Evolutionary conservation across 1,140 invertebrate species (phyloP).

Genomic region (Drosophila simulans): DNA sequence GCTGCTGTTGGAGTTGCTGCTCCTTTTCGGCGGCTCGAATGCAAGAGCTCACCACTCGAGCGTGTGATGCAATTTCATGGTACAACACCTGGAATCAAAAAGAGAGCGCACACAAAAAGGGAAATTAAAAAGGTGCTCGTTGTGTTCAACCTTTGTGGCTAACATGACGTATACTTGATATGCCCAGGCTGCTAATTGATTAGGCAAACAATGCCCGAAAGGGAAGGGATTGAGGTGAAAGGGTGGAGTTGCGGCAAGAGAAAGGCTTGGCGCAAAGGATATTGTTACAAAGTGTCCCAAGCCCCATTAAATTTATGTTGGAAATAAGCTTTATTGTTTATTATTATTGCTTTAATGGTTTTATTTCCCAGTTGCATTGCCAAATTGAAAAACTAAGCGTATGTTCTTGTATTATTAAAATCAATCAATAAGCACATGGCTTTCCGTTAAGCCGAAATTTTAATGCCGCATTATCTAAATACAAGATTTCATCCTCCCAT

Average conservation of each 20-base stretch:
- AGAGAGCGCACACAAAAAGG: conserved; percentile 35
- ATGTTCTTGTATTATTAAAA: no score
- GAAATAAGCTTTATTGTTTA: not conserved
- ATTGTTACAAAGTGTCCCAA: not conserved
- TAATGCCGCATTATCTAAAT: not conserved
- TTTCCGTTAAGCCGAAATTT: not conserved
- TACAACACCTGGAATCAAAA: conserved; percentile 88
- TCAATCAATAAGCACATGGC: not conserved
- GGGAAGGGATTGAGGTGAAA: conserved; percentile 4
- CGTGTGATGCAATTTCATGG: conserved; percentile 90
- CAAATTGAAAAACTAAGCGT: no score
- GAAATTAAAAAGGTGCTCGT: conserved; percentile 42
- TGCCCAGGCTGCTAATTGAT: conserved; percentile 37
- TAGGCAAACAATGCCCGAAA: conserved; percentile 8
- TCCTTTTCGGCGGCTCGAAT: conserved; percentile 84
- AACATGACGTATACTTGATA: conserved; percentile 58
- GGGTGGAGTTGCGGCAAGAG: conserved; percentile 6
- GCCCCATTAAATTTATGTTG: not conserved
- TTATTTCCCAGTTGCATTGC: no score
- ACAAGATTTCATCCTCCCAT: not conserved
- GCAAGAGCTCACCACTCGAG: conserved; percentile 89
- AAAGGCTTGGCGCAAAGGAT: conserved; percentile 27
- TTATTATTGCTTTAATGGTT: no score
- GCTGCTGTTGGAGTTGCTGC: conserved; percentile 61
- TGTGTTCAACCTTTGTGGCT: conserved; percentile 36